Conservation (phyloP, 2,888 invertebrate species). For the Drosophila putrida region DNA sequence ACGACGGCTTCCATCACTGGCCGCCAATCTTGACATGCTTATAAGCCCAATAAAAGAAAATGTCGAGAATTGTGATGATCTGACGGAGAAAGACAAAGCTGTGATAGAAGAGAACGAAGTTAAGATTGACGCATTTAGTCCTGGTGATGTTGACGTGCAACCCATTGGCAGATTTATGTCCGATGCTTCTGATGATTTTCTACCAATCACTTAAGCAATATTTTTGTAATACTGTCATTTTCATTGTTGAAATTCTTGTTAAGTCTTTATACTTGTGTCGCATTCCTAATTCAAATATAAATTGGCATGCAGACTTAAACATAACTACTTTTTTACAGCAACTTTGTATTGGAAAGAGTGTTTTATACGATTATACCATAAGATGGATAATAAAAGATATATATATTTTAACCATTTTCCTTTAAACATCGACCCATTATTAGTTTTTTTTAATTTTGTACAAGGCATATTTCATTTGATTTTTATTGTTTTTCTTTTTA, state of each 20-base stretch:
- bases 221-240: neutral
- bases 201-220: slow-evolving; percentile 30
- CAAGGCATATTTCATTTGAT: slow-evolving; percentile 44
- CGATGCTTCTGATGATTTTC: slow-evolving; percentile 65
- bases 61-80: neutral
- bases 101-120: neutral
- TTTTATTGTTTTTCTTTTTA: slow-evolving; percentile 32
- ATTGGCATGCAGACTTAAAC: slow-evolving; percentile 2
- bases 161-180: slow-evolving; percentile 33
- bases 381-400: too few species aligned
- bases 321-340: too few species aligned
- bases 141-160: neutral
- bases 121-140: neutral
- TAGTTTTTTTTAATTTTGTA: neutral
- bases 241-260: neutral
- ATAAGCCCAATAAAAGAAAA: slow-evolving; percentile 47
- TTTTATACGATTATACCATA: too few species aligned
- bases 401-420: neutral
- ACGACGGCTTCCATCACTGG: neutral
- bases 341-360: too few species aligned
- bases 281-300: slow-evolving; percentile 1
- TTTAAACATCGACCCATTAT: neutral
- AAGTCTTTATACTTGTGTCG: slow-evolving; percentile 1
- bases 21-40: slow-evolving; percentile 22
- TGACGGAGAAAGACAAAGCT: neutral